Conservation (phyloP, 2,797 vertebrate species). For the Adelosebastes latens region DNA sequence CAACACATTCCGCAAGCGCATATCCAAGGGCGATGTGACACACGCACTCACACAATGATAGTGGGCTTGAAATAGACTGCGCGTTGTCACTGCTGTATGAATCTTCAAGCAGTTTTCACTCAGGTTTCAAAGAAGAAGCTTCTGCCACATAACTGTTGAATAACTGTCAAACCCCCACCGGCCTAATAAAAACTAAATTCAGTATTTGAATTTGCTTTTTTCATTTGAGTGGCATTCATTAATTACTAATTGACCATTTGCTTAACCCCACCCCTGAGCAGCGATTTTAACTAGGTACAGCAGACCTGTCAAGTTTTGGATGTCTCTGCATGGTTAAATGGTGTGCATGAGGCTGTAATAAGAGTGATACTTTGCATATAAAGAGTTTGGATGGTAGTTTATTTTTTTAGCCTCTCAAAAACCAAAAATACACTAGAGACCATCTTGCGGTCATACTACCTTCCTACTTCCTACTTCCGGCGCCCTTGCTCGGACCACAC, state of each 20-base stretch:
- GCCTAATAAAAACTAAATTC: neutral
- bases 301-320: neutral
- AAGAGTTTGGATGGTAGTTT: neutral
- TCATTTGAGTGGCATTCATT: neutral
- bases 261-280: too few relatives aligned
- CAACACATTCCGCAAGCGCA: conserved; percentile 79
- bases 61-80: conserved; percentile 58
- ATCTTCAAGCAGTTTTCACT: conserved; percentile 44
- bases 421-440: neutral
- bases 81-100: conserved; percentile 43
- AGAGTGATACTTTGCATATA: neutral
- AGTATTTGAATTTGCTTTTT: too few relatives aligned
- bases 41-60: conserved; percentile 42
- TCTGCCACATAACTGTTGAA: neutral
- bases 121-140: conserved; percentile 1
- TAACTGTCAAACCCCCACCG: neutral
- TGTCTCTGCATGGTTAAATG: neutral
- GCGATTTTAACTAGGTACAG: neutral
- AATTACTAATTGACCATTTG: neutral
- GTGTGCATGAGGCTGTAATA: neutral
- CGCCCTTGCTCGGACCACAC: too few relatives aligned
- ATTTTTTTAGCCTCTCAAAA: neutral
- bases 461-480: too few relatives aligned
- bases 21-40: conserved; percentile 77
- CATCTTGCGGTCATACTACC: too few relatives aligned